A percentile compares a stretch with the other conserved stretches of the same genome.
Conservation (phyloP, 2,888 invertebrate genomes). For the Lithophane leautieri region DNA sequence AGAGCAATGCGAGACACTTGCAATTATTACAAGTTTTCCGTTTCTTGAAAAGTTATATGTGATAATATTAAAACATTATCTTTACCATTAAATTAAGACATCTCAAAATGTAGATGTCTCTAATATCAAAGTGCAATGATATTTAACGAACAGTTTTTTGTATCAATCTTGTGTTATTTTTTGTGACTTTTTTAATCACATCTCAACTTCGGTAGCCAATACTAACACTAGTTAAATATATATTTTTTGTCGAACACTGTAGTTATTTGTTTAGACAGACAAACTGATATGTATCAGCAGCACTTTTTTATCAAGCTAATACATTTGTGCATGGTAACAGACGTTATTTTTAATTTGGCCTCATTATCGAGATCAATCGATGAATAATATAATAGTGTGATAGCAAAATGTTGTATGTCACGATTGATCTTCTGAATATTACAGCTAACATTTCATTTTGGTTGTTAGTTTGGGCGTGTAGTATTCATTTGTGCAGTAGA, state of each 20-base stretch:
- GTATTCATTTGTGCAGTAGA: slow-evolving; percentile 48
- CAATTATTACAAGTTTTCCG: not conserved
- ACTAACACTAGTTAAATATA: slow-evolving; percentile 67
- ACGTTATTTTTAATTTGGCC: slow-evolving; percentile 73
- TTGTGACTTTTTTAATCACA: slow-evolving; percentile 54
- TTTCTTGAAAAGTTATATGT: not conserved
- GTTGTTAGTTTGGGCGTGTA: slow-evolving; percentile 38
- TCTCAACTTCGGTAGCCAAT: slow-evolving; percentile 66
- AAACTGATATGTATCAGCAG: slow-evolving; percentile 74
- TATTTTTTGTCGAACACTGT: slow-evolving; percentile 70
- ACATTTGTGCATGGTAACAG: slow-evolving; percentile 70
- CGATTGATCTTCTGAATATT: slow-evolving; percentile 59
- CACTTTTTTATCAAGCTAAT: slow-evolving; percentile 67
- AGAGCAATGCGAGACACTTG: not conserved
- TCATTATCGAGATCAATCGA: slow-evolving; percentile 73
- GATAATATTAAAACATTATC: slow-evolving; percentile 1
- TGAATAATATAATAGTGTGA: slow-evolving; percentile 67
- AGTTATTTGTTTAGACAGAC: slow-evolving; percentile 79
- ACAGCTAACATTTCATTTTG: slow-evolving; percentile 44
- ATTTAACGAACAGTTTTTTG: slow-evolving; percentile 48
- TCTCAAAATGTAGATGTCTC: slow-evolving; percentile 28
- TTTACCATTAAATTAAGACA: slow-evolving; percentile 30
- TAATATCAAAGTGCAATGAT: slow-evolving; percentile 51
- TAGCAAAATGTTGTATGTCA: slow-evolving; percentile 67
- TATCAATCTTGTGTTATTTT: slow-evolving; percentile 54